phyloP scores from a whole-genome alignment of 2,797 vertebrate species.

The Diglossa cyanea region DNA sequence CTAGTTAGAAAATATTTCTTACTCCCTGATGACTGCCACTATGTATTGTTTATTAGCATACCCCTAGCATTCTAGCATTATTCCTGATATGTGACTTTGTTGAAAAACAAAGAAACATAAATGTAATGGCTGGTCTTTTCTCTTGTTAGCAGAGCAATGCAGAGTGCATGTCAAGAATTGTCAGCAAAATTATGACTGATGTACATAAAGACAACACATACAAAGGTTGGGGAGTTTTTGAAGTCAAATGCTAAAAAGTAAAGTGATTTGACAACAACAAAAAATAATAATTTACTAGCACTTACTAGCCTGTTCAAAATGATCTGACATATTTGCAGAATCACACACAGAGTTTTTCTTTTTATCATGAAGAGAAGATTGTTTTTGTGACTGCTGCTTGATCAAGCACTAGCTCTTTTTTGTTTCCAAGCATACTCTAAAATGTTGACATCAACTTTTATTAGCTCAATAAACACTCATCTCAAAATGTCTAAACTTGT shows the following conservation, averaged over 20 bases:
- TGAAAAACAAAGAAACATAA: slow-evolving; percentile 81
- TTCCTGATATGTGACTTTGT: slow-evolving; percentile 78
- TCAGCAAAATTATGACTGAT: slow-evolving; percentile 77
- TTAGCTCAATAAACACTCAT: slow-evolving; percentile 37
- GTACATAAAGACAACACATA: slow-evolving; percentile 51
- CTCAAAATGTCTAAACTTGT: slow-evolving; percentile 30
- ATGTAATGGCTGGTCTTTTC: slow-evolving; percentile 78
- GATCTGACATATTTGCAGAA: slow-evolving; percentile 64
- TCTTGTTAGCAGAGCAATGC: slow-evolving; percentile 75
- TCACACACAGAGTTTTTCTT: slow-evolving; percentile 45
- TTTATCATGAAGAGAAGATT: slow-evolving; percentile 59
- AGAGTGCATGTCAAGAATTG: slow-evolving; percentile 68
- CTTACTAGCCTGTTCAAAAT: slow-evolving; percentile 66
- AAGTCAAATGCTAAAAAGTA: slow-evolving; percentile 65
- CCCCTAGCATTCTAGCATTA: slow-evolving; percentile 74
- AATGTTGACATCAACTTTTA: slow-evolving; percentile 57
- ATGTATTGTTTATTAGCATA: slow-evolving; percentile 82
- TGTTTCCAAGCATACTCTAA: slow-evolving; percentile 47
- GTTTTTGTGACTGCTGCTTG: slow-evolving; percentile 59
- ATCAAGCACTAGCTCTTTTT: slow-evolving; percentile 57
- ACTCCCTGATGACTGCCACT: slow-evolving; percentile 78
- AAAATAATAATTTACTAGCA: slow-evolving; percentile 59
- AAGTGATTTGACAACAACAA: slow-evolving; percentile 68
- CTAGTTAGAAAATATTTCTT: slow-evolving; percentile 85
- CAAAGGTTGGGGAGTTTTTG: neutral